Conservation (phyloP, 2,113 vertebrate genomes). For the Coptodon rendalli region DNA sequence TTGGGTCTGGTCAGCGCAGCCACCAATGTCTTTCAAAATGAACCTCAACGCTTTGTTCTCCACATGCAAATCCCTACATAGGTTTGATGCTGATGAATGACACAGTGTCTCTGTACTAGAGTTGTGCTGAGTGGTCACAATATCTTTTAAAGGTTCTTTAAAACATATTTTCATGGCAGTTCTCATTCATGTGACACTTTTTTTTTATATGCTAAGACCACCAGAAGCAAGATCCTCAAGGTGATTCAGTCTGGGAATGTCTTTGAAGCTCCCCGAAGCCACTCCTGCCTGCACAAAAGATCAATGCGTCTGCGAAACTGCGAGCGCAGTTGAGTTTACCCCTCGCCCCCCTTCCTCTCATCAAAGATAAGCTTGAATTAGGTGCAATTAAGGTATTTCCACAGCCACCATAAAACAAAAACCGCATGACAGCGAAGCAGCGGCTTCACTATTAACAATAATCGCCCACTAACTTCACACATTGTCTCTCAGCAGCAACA, state of each 20-base stretch:
- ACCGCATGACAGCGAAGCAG: background rate
- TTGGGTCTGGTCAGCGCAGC: background rate
- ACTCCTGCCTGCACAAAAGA: constrained; percentile 33
- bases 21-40: background rate
- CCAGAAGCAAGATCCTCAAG: constrained; percentile 63
- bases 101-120: background rate
- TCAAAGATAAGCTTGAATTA: constrained; percentile 47
- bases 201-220: constrained; percentile 29
- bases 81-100: background rate
- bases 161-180: constrained; percentile 32
- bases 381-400: constrained; percentile 54
- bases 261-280: constrained; percentile 46
- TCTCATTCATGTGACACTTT: background rate
- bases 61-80: background rate
- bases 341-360: background rate
- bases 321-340: background rate
- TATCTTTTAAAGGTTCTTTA: constrained; percentile 1
- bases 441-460: constrained; percentile 19
- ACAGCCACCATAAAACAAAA: constrained; percentile 48
- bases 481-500: constrained; percentile 42
- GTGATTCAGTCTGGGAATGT: constrained; percentile 44
- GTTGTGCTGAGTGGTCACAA: background rate
- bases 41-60: background rate
- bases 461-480: constrained; percentile 48
- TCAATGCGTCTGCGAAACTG: constrained; percentile 22